These are phyloP conservation scores for Odontothrips loti DNA, from an alignment of 2,888 invertebrate genomes.

Conservation along the genomic window DNA sequence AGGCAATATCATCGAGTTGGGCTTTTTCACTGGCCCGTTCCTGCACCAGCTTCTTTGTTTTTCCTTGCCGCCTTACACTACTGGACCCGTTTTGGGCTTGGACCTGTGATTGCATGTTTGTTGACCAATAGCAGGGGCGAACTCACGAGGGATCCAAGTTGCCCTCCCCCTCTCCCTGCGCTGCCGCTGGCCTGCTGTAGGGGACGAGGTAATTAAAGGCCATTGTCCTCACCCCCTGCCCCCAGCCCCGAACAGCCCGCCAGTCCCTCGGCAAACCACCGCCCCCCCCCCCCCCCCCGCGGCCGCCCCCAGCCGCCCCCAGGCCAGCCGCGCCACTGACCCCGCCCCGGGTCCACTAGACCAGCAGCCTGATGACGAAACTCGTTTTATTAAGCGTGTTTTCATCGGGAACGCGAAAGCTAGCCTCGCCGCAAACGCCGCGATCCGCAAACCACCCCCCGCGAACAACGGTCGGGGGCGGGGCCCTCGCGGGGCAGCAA, in stretches of 20 bases:
- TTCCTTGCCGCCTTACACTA: neutral
- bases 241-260: neutral
- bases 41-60: neutral
- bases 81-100: neutral
- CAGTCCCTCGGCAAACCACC: neutral
- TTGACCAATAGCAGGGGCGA: slow-evolving; percentile 9
- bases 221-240: neutral
- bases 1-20: neutral
- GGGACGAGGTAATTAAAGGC: slow-evolving; percentile 5
- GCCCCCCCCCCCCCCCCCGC: neutral
- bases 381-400: too few relatives aligned
- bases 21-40: neutral
- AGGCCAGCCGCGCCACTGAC: neutral
- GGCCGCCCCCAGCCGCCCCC: neutral
- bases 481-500: too few relatives aligned
- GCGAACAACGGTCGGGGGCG: too few relatives aligned
- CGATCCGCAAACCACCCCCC: too few relatives aligned
- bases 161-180: neutral
- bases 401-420: too few relatives aligned
- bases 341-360: neutral
- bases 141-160: neutral
- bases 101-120: slow-evolving; percentile 21
- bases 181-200: neutral
- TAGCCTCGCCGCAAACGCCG: too few relatives aligned
- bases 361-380: too few relatives aligned